Evolutionary conservation across 2,113 vertebrate genomes (phyloP), one percentile per base, ranked within the genome.

Genomic region (Jacana jacana): DNA sequence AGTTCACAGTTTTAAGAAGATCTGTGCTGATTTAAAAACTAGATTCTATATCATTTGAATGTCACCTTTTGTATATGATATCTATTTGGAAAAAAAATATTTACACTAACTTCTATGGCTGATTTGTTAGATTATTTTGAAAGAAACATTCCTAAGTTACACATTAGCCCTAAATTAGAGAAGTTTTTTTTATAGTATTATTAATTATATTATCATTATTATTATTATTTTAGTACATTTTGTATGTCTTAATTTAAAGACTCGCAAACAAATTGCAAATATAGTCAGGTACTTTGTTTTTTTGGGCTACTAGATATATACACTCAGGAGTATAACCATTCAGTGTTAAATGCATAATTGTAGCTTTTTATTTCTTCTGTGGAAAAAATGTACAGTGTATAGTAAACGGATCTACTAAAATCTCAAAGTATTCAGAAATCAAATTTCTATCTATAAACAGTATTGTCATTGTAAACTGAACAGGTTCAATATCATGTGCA

Each of bases 1-100:
- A 98, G 98, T 99, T 99, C 99, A 99, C 99, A 99, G 99, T 99
- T 98, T 99, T 98, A 98, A 98, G 98, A 99, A 98, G 98, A 99
- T 98, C 98, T 99, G 98, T 98, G 98, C 98, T 98, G 98, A 98
- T 98, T 98, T 99, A 98, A 99, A 99, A 99, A 99, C 99, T 99
- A 98, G 98, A 98, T 97, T 98, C 97, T 98, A 98, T 98, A 98
- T 98, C 76, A 98, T 98, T 98, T 98, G 98, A 98, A 98, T 97
- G 98, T 97, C 97, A 97, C 97, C 97, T 98, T 96, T 97, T 98
- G 98, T 98, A 98, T 98, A 98, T 97, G 98, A 94, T 97, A 96
- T 97, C 97, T 98, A 97, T 97, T 97, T 98, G 98, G 98, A 98
- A 98, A 98, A 97, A 95, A 97, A 99, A 98, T 99, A 98, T 99